A percentile compares a stretch with the other conserved stretches of the same genome.
phyloP scores from a whole-genome alignment of 1,140 invertebrate genomes.

The Pseudoatta argentina region DNA sequence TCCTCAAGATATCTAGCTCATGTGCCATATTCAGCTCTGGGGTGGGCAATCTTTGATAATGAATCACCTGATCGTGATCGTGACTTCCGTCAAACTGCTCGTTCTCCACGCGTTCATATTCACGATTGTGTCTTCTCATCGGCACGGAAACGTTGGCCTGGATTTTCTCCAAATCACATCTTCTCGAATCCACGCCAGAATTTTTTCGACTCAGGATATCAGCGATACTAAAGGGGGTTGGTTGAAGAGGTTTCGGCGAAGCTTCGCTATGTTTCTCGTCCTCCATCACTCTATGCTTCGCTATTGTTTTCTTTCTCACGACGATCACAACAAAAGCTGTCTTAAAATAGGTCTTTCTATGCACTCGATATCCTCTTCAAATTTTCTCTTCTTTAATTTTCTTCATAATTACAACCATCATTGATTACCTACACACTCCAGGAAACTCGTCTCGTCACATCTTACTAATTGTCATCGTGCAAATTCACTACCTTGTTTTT shows the following conservation, averaged over 20 bases:
- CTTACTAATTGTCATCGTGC: background rate
- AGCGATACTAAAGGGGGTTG: slow-evolving; percentile 85
- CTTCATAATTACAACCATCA: slow-evolving; percentile 1
- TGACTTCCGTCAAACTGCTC: slow-evolving; percentile 44
- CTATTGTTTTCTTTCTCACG: background rate
- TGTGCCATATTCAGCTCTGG: slow-evolving; percentile 79
- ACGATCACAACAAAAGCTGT: background rate
- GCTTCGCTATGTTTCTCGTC: slow-evolving; percentile 73
- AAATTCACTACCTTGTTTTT: background rate
- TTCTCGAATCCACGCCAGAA: slow-evolving; percentile 67
- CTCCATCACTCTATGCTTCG: slow-evolving; percentile 61
- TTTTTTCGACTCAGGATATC: slow-evolving; percentile 83
- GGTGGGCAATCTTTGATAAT: slow-evolving; percentile 75
- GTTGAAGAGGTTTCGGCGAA: slow-evolving; percentile 81
- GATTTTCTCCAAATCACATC: slow-evolving; percentile 71
- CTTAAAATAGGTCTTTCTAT: background rate
- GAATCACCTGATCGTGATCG: slow-evolving; percentile 61
- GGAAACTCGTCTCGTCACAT: slow-evolving; percentile 43
- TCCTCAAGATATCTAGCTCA: slow-evolving; percentile 79
- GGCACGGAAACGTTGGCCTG: slow-evolving; percentile 41
- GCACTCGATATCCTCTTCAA: background rate
- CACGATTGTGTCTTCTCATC: slow-evolving; percentile 51
- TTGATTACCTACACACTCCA: background rate
- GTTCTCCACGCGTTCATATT: slow-evolving; percentile 58
- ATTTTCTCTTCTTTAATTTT: background rate